These are phyloP conservation scores for Andrena marginata DNA, from an alignment of 2,888 invertebrate species.

Conservation along the genomic window DNA sequence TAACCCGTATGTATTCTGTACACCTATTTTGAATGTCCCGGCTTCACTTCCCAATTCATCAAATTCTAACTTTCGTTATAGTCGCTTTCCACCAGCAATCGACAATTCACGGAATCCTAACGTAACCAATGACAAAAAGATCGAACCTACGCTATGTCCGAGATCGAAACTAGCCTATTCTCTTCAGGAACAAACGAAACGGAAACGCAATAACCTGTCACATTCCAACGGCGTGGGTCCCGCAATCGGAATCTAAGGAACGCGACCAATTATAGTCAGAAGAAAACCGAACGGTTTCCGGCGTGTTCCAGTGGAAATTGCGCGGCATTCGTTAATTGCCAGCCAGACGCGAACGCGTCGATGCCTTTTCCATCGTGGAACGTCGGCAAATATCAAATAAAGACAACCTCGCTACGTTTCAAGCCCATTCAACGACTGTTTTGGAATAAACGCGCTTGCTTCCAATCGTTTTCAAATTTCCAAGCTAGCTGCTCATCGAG, in stretches of 20 bases:
- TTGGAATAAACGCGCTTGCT: too few relatives aligned
- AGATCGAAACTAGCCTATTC: neutral
- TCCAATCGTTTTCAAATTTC: too few relatives aligned
- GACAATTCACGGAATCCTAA: neutral
- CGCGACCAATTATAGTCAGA: conserved; percentile 42
- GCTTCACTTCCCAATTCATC: too few relatives aligned
- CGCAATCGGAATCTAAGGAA: conserved; percentile 9
- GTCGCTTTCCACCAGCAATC: neutral
- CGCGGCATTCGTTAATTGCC: conserved; percentile 47
- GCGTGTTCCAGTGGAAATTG: conserved; percentile 48
- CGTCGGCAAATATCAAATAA: conserved; percentile 26
- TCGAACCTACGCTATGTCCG: neutral
- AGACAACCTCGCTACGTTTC: conserved; percentile 9
- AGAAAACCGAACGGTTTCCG: conserved; percentile 55
- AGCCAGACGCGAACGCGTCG: conserved; percentile 20
- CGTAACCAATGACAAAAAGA: neutral
- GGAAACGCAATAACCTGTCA: conserved; percentile 32
- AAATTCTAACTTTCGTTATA: too few relatives aligned
- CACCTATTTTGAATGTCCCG: too few relatives aligned
- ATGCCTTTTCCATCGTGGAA: conserved; percentile 17
- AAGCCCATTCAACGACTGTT: too few relatives aligned
- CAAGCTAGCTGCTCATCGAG: too few relatives aligned
- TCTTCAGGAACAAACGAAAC: conserved; percentile 27
- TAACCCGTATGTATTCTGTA: too few relatives aligned
- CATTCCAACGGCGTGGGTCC: conserved; percentile 36